phyloP scores from a whole-genome alignment of 2,797 vertebrate species.

The Brachyalestes nurse region DNA sequence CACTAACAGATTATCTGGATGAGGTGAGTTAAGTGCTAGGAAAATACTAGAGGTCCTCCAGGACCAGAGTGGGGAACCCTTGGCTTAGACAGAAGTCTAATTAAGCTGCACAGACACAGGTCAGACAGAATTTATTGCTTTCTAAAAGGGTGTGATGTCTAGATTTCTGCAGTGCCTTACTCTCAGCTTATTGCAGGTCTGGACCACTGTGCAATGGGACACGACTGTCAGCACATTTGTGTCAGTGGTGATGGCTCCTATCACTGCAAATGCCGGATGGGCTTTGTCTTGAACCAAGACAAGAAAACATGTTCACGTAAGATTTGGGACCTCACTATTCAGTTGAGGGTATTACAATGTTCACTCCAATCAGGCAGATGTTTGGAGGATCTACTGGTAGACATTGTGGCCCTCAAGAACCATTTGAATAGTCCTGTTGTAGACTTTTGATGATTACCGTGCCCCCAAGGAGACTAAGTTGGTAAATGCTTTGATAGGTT shows the following conservation, averaged over 20 bases:
- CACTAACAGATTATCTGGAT: neutral
- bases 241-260: conserved; percentile 77
- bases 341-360: conserved; percentile 8
- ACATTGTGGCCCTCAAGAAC: too few species aligned
- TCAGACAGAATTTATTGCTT: neutral
- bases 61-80: too few species aligned
- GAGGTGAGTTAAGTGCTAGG: neutral
- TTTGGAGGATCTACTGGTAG: too few species aligned
- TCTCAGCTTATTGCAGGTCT: conserved; percentile 72
- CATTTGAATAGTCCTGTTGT: too few species aligned
- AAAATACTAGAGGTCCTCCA: neutral
- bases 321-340: conserved; percentile 48
- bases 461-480: too few species aligned
- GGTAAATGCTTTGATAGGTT: too few species aligned
- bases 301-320: conserved; percentile 85
- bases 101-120: neutral
- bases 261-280: conserved; percentile 83
- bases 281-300: conserved; percentile 84
- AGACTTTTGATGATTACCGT: too few species aligned
- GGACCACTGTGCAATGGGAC: conserved; percentile 81
- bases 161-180: conserved; percentile 52
- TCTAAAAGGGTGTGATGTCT: conserved; percentile 3
- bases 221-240: conserved; percentile 87
- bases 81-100: neutral
- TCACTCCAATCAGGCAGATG: conserved; percentile 29